phyloP scores from a whole-genome alignment of 1,140 invertebrate species.

The Lepidurus arcticus region DNA sequence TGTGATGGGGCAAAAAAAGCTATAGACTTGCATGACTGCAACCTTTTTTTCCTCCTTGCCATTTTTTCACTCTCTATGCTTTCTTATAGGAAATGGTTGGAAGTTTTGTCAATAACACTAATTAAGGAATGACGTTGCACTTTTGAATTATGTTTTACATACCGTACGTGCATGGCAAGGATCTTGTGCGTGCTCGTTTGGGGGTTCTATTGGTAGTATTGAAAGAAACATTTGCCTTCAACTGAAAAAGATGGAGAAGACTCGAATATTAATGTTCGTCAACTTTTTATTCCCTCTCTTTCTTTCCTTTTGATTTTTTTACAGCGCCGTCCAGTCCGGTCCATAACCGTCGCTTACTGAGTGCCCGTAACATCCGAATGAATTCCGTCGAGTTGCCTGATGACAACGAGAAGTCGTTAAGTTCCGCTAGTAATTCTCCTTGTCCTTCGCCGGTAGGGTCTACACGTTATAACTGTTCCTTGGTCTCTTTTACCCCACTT shows the following conservation, averaged over 20 bases:
- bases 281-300: constrained; percentile 24
- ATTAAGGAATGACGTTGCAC: constrained; percentile 20
- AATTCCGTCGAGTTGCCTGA: constrained; percentile 86
- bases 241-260: background rate
- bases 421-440: constrained; percentile 83
- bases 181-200: constrained; percentile 6
- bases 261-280: background rate
- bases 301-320: constrained; percentile 31
- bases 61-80: background rate
- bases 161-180: constrained; percentile 28
- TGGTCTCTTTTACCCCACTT: constrained; percentile 8
- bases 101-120: background rate
- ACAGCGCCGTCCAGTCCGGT: constrained; percentile 83
- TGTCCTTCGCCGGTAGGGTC: constrained; percentile 73
- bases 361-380: constrained; percentile 74
- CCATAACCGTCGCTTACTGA: constrained; percentile 67
- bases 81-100: background rate
- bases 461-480: constrained; percentile 34
- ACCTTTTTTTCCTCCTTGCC: background rate
- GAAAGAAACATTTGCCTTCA: background rate
- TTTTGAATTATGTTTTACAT: constrained; percentile 25
- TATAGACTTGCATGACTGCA: background rate
- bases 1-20: background rate
- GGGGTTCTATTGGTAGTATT: background rate
- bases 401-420: constrained; percentile 83